Conservation (phyloP, 2,888 invertebrate genomes). For the Julus scanicus region DNA sequence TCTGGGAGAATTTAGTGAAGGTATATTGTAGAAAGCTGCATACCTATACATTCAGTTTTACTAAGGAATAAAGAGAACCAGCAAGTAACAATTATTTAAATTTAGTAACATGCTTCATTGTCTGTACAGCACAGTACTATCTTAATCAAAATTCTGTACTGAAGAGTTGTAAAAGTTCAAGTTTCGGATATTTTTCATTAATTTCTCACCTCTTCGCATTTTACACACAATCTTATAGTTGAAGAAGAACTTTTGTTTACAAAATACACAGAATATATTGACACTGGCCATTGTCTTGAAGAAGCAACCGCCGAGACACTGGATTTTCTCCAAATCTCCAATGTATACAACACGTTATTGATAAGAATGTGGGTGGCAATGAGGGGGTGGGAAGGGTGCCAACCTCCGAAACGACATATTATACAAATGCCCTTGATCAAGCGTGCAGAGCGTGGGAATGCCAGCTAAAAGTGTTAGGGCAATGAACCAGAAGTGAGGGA, state of each 20-base stretch:
- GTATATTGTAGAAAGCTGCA: too few species aligned
- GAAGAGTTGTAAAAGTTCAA: too few species aligned
- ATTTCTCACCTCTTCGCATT: background rate
- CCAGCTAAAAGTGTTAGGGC: background rate
- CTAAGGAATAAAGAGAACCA: too few species aligned
- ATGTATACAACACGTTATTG: background rate
- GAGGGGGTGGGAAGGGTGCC: background rate
- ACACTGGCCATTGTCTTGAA: background rate
- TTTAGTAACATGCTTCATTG: too few species aligned
- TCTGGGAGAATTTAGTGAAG: background rate
- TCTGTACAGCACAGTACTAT: too few species aligned
- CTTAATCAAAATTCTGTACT: too few species aligned
- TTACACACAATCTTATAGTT: background rate
- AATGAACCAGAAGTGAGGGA: constrained; percentile 35
- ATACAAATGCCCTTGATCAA: constrained; percentile 30
- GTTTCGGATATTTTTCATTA: too few species aligned
- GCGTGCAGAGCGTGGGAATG: constrained; percentile 30
- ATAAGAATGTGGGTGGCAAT: constrained; percentile 27
- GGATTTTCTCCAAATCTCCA: background rate
- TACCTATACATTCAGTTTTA: too few species aligned
- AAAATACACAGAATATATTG: background rate
- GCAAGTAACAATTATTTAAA: too few species aligned
- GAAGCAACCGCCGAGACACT: constrained; percentile 15
- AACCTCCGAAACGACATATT: constrained; percentile 26
- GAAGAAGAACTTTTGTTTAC: background rate